Evolutionary conservation across 2,888 invertebrate genomes (phyloP).

Genomic region (Panzeria rudis): DNA sequence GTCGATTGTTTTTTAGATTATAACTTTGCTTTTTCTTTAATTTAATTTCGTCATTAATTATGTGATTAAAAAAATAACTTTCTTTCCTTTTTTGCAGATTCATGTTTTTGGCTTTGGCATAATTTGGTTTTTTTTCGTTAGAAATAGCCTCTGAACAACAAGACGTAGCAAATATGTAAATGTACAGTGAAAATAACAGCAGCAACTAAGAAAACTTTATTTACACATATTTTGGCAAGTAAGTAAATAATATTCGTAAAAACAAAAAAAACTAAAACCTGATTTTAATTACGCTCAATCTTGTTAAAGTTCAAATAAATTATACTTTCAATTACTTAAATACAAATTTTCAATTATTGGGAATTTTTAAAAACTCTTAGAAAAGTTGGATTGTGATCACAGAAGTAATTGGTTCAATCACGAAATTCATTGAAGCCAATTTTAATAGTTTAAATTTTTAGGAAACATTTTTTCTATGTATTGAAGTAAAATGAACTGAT

Average conservation of each 20-base stretch:
- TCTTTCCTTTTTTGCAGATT: conserved; percentile 68
- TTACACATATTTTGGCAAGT: conserved; percentile 61
- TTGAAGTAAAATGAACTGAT: too few relatives aligned
- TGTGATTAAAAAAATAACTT: conserved; percentile 56
- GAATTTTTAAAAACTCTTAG: too few relatives aligned
- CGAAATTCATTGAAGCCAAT: too few relatives aligned
- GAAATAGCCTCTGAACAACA: conserved; percentile 8
- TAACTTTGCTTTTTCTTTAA: neutral
- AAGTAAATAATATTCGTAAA: conserved; percentile 27
- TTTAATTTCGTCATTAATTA: conserved; percentile 47
- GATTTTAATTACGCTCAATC: too few relatives aligned
- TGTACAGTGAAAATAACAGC: conserved; percentile 20
- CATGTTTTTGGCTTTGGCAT: conserved; percentile 63
- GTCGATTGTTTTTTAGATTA: neutral
- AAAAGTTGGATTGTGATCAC: too few relatives aligned
- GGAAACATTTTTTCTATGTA: too few relatives aligned
- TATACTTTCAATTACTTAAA: too few relatives aligned
- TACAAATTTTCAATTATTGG: too few relatives aligned
- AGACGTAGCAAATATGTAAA: conserved; percentile 27
- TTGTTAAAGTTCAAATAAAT: neutral
- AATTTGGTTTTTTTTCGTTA: conserved; percentile 41
- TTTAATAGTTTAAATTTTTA: too few relatives aligned
- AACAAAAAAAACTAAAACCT: too few relatives aligned
- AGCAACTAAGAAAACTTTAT: conserved; percentile 39
- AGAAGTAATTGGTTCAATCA: too few relatives aligned